Evolutionary conservation across 2,113 vertebrate genomes (phyloP).

Genomic region (Gambusia affinis): DNA sequence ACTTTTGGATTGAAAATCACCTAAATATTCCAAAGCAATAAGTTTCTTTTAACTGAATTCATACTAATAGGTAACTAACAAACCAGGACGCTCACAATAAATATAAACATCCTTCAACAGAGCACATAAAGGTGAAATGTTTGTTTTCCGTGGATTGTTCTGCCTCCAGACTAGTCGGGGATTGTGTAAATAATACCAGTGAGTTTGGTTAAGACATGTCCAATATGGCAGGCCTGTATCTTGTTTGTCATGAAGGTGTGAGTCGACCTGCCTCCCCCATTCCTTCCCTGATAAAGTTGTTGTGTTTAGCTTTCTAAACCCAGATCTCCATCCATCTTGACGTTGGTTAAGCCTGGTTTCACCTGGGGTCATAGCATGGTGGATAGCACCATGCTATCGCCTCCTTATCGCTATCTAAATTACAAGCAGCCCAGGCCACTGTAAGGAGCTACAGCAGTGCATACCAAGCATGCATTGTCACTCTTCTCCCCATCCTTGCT

Average conservation of each 20-base stretch:
- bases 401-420: constrained; percentile 51
- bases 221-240: background rate
- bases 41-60: too few species aligned
- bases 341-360: constrained; percentile 49
- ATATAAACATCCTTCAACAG: too few species aligned
- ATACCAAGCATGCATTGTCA: constrained; percentile 44
- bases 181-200: background rate
- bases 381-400: constrained; percentile 46
- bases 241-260: constrained; percentile 25
- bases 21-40: too few species aligned
- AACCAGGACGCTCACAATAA: too few species aligned
- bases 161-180: background rate
- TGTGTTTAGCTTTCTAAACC: constrained; percentile 49
- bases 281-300: constrained; percentile 53
- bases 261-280: constrained; percentile 11
- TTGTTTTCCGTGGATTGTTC: background rate
- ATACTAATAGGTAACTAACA: background rate
- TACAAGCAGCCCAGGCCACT: constrained; percentile 30
- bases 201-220: background rate
- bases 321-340: constrained; percentile 49
- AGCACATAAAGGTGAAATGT: background rate
- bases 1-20: background rate
- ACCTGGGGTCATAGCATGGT: constrained; percentile 45
- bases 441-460: constrained; percentile 1
- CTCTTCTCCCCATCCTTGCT: constrained; percentile 10